Evolutionary conservation across 2,888 invertebrate species (phyloP).

Genomic region (Podotricha telesiphe): DNA sequence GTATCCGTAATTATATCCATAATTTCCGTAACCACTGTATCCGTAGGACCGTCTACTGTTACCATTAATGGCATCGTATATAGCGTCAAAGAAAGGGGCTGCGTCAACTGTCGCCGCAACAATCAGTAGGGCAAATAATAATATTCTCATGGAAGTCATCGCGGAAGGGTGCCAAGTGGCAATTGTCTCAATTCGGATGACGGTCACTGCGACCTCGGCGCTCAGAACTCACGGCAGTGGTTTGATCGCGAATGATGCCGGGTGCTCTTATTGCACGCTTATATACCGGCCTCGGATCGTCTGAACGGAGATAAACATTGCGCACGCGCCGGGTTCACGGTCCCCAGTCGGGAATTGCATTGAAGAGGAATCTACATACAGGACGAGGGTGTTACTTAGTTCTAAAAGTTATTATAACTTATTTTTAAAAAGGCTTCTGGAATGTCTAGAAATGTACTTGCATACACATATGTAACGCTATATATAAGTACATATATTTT

Average conservation of each 20-base stretch:
- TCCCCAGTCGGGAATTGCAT: conserved; percentile 70
- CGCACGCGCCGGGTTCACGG: conserved; percentile 78
- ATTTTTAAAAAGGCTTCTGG: not conserved
- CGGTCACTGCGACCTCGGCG: conserved; percentile 72
- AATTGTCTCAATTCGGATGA: conserved; percentile 76
- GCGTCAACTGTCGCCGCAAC: conserved; percentile 57
- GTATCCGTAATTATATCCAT: conserved; percentile 57
- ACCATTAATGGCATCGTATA: conserved; percentile 75
- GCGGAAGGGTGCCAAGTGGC: conserved; percentile 71
- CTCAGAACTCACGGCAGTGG: conserved; percentile 75
- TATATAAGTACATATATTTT: not conserved
- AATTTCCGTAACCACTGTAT: conserved; percentile 61
- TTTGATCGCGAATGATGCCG: conserved; percentile 79
- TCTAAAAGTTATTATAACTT: not conserved
- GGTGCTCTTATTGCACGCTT: conserved; percentile 70
- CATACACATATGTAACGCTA: no score
- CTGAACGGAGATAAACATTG: conserved; percentile 70
- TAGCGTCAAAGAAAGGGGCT: conserved; percentile 76
- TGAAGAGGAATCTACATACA: conserved; percentile 46
- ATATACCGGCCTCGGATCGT: conserved; percentile 82
- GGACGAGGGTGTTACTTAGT: conserved; percentile 38
- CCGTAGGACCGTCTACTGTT: conserved; percentile 70
- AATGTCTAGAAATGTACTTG: not conserved
- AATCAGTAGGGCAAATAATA: conserved; percentile 53
- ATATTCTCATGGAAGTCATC: conserved; percentile 64